These are phyloP conservation scores for Chrysogorgia sp. DNA, from an alignment of 92 coral and sea anemone species.

Conservation along the genomic window DNA sequence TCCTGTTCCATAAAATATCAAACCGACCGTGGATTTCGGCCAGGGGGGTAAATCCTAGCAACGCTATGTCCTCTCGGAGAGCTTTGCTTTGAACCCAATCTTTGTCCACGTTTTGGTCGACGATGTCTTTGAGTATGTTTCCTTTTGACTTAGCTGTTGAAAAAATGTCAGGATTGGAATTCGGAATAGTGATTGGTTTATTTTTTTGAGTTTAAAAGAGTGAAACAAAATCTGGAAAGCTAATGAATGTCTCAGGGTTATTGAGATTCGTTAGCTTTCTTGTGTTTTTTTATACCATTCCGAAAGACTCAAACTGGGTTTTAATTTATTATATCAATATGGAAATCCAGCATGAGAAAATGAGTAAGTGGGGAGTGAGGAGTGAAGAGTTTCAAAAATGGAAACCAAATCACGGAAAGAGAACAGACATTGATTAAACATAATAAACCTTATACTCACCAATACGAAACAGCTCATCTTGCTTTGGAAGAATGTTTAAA, in stretches of 20 bases:
- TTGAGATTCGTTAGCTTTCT: not conserved
- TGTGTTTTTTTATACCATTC: not conserved
- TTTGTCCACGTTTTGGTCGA: constrained; percentile 75
- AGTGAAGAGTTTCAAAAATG: too few species aligned
- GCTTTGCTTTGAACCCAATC: constrained; percentile 87
- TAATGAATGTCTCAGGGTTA: too few species aligned
- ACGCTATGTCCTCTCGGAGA: constrained; percentile 90
- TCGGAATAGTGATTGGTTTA: too few species aligned
- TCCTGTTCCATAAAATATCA: constrained; percentile 79
- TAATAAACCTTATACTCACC: constrained; percentile 1
- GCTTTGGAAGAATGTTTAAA: constrained; percentile 37
- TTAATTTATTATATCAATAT: too few species aligned
- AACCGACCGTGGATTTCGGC: constrained; percentile 69
- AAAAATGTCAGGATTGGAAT: too few species aligned
- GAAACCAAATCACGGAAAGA: too few species aligned
- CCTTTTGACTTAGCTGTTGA: constrained; percentile 25
- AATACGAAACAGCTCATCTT: constrained; percentile 34
- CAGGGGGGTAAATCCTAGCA: constrained; percentile 82
- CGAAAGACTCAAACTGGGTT: not conserved
- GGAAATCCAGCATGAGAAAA: too few species aligned
- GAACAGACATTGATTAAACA: too few species aligned
- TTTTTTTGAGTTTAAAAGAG: too few species aligned
- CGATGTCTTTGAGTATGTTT: constrained; percentile 34
- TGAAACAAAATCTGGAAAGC: too few species aligned
- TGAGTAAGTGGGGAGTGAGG: too few species aligned